Base-by-base conservation (phyloP, 2,888 invertebrate species). In the Ethmia dodecea region DNA sequence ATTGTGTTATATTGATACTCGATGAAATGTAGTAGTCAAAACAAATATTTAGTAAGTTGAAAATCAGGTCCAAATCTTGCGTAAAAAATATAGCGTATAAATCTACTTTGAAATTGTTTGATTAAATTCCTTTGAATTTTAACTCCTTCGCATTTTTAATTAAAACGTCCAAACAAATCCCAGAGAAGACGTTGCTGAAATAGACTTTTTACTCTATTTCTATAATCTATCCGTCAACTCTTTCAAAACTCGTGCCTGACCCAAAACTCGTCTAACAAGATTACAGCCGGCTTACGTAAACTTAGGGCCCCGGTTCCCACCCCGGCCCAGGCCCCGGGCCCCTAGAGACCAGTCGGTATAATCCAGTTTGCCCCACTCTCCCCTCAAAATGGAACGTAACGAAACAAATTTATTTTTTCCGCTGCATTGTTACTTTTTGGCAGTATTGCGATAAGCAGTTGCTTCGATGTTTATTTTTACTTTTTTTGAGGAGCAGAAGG, bases 281-380 rank as follows among this genome's bases (percentile, higher is more conserved):
- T 31, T 31, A 31, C 31, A n/a, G 6, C 13, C 6, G 24, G n/a
- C n/a, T 11, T 13, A 30, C 11, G 18, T 12, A 20, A 30, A 20
- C 30, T 30, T 12, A 11, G n/a, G n/a, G 9, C 30, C 13, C 30
- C 20, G 9, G 9, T 9, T 20, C 31, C 24, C 6, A 28, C 28
- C 14, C 14, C 31, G 24, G n/a, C 31, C 13, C 24, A n/a, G 4
- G 10, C 22, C 31, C 22, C 13, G 12, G 13, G 15, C 63, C 32
- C 26, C 72, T 64, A 79, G 64, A 13, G 14, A 8, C 13, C 28
- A 8, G 26, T 6, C 29, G 10, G 16, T 18, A 18, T 30, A 30
- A 30, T 30, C 29, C 29, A 30, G 29, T 30, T 30, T 18, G 8
- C 6, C 16, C 29, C 29, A 30, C 11, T 10, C 16, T 10, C 16